A percentile compares a stretch with the other conserved stretches of the same genome.
These are phyloP conservation scores for Yasuhikotakia modesta DNA, from an alignment of 2,797 vertebrate species.

Conservation along the genomic window DNA sequence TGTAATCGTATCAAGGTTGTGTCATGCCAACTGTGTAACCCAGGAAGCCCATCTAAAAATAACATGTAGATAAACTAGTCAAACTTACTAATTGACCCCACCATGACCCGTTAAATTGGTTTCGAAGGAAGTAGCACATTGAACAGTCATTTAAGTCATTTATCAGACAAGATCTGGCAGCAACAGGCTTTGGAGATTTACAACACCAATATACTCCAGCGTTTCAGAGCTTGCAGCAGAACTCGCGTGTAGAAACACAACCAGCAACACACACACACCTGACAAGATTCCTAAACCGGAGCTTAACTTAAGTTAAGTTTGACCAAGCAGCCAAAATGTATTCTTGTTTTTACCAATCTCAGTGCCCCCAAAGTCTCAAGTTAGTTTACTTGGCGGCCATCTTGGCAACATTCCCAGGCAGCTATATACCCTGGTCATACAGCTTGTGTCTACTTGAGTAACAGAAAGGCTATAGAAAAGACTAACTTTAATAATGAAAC, in stretches of 20 bases:
- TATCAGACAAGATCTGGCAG: slow-evolving; percentile 12
- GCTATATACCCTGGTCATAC: background rate
- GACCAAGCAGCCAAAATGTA: background rate
- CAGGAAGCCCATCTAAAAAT: background rate
- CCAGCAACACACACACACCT: slow-evolving; percentile 3
- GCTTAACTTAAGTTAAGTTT: background rate
- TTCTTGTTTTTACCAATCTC: slow-evolving; percentile 8
- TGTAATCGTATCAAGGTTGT: background rate
- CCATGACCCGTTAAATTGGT: background rate
- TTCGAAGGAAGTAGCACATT: background rate
- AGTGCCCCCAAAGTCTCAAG: background rate
- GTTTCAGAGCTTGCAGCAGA: background rate
- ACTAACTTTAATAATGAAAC: background rate
- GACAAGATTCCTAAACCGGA: background rate
- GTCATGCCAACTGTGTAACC: background rate
- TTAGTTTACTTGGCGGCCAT: background rate
- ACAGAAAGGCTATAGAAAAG: background rate
- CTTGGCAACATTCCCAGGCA: background rate
- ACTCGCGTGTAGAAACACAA: slow-evolving; percentile 3
- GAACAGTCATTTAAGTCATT: slow-evolving; percentile 3
- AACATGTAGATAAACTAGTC: slow-evolving; percentile 3
- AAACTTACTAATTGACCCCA: background rate
- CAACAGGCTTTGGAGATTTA: slow-evolving; percentile 12
- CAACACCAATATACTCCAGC: slow-evolving; percentile 5
- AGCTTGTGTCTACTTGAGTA: background rate